A percentile compares a stretch with the other conserved stretches of the same genome.
Conservation (phyloP, 2,113 vertebrate genomes). For the Athene noctua region DNA sequence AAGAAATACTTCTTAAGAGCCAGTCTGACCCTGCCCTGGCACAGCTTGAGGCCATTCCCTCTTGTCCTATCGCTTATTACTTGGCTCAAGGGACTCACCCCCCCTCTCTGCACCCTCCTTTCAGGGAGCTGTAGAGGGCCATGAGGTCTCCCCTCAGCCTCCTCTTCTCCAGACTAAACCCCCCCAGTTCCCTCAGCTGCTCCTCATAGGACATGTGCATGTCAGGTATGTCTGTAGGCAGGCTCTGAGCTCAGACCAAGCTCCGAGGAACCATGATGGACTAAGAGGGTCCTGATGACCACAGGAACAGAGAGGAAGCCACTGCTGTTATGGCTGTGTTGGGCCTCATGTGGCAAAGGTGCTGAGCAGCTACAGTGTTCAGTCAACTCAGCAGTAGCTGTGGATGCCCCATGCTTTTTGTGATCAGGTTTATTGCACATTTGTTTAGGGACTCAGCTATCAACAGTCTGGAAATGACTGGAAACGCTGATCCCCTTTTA, state of each 20-base stretch:
- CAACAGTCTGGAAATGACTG: neutral
- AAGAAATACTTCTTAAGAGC: too few species aligned
- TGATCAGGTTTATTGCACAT: neutral
- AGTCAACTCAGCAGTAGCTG: neutral
- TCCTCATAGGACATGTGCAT: too few species aligned
- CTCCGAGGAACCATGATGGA: neutral
- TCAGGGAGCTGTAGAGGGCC: too few species aligned
- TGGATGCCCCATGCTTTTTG: neutral
- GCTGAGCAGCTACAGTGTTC: neutral
- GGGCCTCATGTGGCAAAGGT: neutral
- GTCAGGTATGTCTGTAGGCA: neutral
- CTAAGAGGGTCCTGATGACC: neutral
- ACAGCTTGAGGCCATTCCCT: too few species aligned
- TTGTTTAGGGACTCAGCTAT: neutral
- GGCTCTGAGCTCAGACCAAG: neutral
- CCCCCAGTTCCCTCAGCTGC: too few species aligned
- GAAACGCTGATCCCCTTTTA: neutral
- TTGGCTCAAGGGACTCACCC: too few species aligned
- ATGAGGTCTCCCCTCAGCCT: too few species aligned
- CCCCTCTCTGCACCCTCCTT: too few species aligned
- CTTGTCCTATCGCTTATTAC: too few species aligned
- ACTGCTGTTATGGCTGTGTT: neutral
- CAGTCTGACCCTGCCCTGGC: too few species aligned
- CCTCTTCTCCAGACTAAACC: too few species aligned
- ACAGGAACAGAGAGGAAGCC: neutral